phyloP scores from a whole-genome alignment of 2,797 vertebrate species.

The Ataeniobius toweri region DNA sequence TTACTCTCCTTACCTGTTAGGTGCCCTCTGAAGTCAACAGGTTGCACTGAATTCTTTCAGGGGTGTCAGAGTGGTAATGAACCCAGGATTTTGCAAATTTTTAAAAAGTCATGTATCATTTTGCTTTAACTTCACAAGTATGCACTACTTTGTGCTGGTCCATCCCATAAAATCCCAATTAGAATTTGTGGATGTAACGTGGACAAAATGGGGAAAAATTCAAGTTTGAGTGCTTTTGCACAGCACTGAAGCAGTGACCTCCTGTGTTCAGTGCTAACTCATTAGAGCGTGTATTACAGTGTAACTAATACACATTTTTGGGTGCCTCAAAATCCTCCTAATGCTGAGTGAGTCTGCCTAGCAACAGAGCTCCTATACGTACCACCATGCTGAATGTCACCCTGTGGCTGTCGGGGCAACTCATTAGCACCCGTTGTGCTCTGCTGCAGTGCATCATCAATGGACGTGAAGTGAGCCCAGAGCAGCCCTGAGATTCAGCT shows the following conservation, averaged over 20 bases:
- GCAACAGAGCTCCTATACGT: constrained; percentile 23
- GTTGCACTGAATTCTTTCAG: not conserved
- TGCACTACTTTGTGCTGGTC: not conserved
- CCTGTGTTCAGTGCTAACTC: not conserved
- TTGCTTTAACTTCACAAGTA: not conserved
- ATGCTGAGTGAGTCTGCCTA: constrained; percentile 19
- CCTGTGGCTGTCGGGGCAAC: constrained; percentile 35
- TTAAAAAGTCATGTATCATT: not conserved
- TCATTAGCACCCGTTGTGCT: constrained; percentile 48
- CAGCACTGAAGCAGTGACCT: not conserved
- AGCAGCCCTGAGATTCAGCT: constrained; percentile 28
- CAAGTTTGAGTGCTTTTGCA: not conserved
- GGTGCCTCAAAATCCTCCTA: constrained; percentile 10
- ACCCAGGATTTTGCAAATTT: not conserved
- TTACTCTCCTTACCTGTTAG: not conserved
- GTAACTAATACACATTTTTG: constrained; percentile 23
- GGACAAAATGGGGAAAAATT: not conserved
- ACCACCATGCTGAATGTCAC: constrained; percentile 47
- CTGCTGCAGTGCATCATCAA: constrained; percentile 37
- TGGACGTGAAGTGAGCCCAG: constrained; percentile 33
- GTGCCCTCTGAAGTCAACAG: not conserved
- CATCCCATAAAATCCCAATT: not conserved
- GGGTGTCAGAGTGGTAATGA: not conserved
- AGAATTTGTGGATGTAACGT: not conserved
- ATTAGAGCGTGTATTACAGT: not conserved